Conservation (phyloP, 2,113 vertebrate genomes). For the Nothocercus nigrocapillus region DNA sequence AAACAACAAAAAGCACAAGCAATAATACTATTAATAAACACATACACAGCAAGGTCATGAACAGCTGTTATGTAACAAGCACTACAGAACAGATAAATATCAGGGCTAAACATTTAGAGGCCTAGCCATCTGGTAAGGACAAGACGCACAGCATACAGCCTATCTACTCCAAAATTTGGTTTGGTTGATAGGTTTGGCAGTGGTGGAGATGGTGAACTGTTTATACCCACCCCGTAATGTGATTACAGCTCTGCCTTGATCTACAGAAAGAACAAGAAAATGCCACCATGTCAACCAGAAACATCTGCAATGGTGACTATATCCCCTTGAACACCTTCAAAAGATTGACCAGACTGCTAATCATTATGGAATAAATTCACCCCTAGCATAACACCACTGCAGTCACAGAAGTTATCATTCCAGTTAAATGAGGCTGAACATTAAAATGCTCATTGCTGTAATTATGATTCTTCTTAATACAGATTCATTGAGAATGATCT, state of each 20-base stretch:
- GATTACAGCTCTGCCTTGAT: not conserved
- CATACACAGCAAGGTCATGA: not conserved
- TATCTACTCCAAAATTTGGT: not conserved
- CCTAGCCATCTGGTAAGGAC: not conserved
- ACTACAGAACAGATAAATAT: not conserved
- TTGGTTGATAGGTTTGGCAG: not conserved
- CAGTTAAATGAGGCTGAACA: not conserved
- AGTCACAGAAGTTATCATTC: not conserved
- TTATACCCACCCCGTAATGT: not conserved
- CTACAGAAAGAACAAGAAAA: not conserved
- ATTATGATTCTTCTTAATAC: conserved; percentile 42
- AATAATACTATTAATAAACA: not conserved
- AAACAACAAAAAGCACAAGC: not conserved
- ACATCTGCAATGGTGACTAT: not conserved
- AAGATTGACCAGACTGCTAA: not conserved
- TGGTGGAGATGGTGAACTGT: not conserved
- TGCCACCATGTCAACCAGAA: not conserved
- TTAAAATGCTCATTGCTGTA: conserved; percentile 19
- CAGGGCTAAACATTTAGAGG: not conserved
- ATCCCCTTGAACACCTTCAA: not conserved
- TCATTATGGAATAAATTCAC: not conserved
- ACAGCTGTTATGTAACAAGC: not conserved
- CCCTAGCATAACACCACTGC: not conserved
- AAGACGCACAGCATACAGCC: not conserved
- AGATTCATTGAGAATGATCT: conserved; percentile 41